phyloP scores from a whole-genome alignment of 2,113 vertebrate genomes.

The Empidonax alnorum region DNA sequence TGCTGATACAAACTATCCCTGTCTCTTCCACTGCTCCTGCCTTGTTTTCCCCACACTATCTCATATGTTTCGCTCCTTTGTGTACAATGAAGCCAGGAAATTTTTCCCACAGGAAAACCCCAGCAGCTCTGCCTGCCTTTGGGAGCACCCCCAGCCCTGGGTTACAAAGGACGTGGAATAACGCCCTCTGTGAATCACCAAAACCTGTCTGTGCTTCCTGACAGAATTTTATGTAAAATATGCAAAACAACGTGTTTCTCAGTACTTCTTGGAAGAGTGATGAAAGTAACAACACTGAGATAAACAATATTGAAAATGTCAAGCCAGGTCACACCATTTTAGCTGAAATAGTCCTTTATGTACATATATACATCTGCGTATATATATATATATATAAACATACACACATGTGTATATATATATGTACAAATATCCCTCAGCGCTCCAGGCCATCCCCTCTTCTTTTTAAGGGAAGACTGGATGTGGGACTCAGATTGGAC shows the following conservation, averaged over 20 bases:
- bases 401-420: too few species aligned
- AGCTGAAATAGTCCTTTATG: neutral
- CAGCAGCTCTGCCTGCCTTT: neutral
- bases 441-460: rapidly evolving
- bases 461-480: neutral
- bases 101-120: neutral
- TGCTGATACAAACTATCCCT: neutral
- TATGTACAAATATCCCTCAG: too few species aligned
- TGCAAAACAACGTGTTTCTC: rapidly evolving
- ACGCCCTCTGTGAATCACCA: neutral
- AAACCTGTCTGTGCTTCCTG: rapidly evolving
- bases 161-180: neutral
- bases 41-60: neutral
- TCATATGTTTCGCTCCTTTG: neutral
- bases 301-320: neutral
- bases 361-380: too few species aligned
- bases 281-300: neutral
- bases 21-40: neutral
- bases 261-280: rapidly evolving
- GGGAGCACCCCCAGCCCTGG: neutral
- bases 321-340: neutral
- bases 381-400: too few species aligned
- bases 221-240: neutral
- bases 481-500: neutral
- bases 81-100: too few species aligned